Conservation (phyloP, 2,888 invertebrate species). For the Allolobophora icterica region DNA sequence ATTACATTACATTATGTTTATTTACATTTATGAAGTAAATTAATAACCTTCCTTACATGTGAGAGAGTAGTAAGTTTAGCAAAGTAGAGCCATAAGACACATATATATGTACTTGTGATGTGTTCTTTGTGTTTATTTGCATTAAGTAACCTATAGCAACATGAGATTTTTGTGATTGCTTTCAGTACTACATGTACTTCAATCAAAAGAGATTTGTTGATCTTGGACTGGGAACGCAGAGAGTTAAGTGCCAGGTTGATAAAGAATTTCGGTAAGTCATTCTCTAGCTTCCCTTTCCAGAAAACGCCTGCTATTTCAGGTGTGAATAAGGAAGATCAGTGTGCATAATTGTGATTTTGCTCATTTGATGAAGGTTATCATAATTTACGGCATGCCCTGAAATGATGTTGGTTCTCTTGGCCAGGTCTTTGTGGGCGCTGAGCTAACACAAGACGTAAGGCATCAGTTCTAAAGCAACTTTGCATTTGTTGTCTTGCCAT, state of each 20-base stretch:
- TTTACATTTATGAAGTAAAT: no score
- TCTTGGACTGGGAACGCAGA: constrained; percentile 60
- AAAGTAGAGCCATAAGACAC: neutral
- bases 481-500: no score
- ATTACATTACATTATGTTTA: no score
- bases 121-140: no score
- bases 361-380: neutral
- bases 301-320: neutral
- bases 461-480: no score
- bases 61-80: neutral
- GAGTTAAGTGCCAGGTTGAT: constrained; percentile 60
- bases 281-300: neutral
- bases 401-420: no score
- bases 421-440: no score
- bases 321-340: no score
- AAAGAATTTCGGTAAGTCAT: constrained; percentile 54
- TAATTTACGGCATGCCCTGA: neutral
- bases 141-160: neutral
- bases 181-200: constrained; percentile 43
- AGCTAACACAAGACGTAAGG: no score
- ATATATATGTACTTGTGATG: no score
- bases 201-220: constrained; percentile 59
- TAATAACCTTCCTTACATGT: neutral
- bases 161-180: constrained; percentile 14
- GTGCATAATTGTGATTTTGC: no score